phyloP scores from a whole-genome alignment of 2,888 invertebrate species.

The Schizotus pectinicornis region DNA sequence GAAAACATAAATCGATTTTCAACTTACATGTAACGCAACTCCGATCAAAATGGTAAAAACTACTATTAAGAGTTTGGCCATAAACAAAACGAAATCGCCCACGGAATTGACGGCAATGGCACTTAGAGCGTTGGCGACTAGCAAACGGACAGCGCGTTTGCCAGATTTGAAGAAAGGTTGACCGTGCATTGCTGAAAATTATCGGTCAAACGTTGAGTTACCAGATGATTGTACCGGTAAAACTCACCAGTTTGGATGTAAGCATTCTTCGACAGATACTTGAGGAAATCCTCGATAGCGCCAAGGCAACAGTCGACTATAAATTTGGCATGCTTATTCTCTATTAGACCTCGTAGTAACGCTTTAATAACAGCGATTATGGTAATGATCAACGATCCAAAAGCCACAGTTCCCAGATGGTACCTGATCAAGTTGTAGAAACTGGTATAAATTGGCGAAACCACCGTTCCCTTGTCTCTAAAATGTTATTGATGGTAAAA shows the following conservation, averaged over 20 bases:
- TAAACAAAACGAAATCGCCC: constrained; percentile 15
- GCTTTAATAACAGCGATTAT: constrained; percentile 24
- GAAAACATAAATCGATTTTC: too few relatives aligned
- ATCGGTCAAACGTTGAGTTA: background rate
- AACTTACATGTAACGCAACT: background rate
- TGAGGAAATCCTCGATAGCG: constrained; percentile 31
- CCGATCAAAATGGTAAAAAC: background rate
- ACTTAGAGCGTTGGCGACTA: background rate
- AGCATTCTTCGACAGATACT: constrained; percentile 35
- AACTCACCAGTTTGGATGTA: constrained; percentile 35
- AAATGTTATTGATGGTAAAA: too few relatives aligned
- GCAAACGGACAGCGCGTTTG: constrained; percentile 8
- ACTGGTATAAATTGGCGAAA: constrained; percentile 29
- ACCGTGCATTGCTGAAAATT: constrained; percentile 35
- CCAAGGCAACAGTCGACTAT: constrained; percentile 32
- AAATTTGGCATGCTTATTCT: constrained; percentile 17
- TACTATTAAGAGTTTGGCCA: constrained; percentile 1
- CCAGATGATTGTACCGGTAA: background rate
- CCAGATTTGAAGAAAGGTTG: constrained; percentile 11
- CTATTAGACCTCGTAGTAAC: constrained; percentile 13
- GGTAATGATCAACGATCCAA: constrained; percentile 36
- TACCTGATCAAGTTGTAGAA: constrained; percentile 29
- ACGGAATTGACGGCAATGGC: constrained; percentile 11
- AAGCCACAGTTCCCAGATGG: constrained; percentile 34
- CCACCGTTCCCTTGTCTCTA: constrained; percentile 32